Conservation (phyloP, 2,888 invertebrate species). For the Entomobrya proxima region DNA sequence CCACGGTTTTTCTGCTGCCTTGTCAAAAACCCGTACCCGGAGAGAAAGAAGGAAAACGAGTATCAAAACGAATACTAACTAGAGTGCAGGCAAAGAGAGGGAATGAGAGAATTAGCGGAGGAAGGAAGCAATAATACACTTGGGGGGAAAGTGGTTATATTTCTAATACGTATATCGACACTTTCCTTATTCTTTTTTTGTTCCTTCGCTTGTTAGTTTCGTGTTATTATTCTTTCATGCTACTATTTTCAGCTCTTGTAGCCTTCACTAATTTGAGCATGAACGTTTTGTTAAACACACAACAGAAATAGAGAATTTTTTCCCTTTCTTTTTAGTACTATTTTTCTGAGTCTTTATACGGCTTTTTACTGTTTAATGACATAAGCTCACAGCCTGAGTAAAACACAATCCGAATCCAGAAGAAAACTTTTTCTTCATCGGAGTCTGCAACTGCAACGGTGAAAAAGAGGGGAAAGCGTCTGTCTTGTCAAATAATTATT, state of each 20-base stretch:
- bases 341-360: conserved; percentile 6
- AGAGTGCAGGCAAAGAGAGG: not conserved
- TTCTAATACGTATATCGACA: conserved; percentile 49
- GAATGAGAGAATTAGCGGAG: conserved; percentile 48
- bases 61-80: conserved; percentile 12
- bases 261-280: conserved; percentile 62
- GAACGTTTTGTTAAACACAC: conserved; percentile 55
- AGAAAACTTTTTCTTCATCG: not conserved
- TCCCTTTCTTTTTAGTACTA: not conserved
- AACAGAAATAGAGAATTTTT: not conserved
- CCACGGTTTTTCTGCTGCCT: conserved; percentile 3
- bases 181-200: conserved; percentile 31
- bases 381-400: not conserved
- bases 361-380: conserved; percentile 45
- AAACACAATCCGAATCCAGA: conserved; percentile 1
- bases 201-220: not conserved
- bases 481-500: conserved; percentile 64
- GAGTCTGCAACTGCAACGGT: not conserved
- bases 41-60: conserved; percentile 12
- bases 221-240: conserved; percentile 42
- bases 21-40: not conserved
- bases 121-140: conserved; percentile 62
- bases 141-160: conserved; percentile 59
- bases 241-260: conserved; percentile 39
- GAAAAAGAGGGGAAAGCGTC: conserved; percentile 24